These are phyloP conservation scores for Chaetodon trifasciatus DNA, from an alignment of 2,797 vertebrate genomes.

Conservation along the genomic window DNA sequence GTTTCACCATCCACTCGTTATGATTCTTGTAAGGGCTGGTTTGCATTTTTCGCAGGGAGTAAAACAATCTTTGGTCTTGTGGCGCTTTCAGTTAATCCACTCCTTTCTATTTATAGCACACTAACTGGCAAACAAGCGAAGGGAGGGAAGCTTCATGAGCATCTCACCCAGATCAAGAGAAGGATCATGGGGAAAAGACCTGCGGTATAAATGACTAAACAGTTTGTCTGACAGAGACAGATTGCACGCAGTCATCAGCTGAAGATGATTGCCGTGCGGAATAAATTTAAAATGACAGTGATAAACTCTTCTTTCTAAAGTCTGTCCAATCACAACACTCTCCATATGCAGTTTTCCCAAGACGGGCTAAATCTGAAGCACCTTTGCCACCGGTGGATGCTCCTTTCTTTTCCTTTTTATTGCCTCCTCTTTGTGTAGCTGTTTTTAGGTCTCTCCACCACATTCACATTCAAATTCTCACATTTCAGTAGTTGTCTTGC, in stretches of 20 bases:
- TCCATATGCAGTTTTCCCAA: not conserved
- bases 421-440: not conserved
- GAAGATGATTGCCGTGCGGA: not conserved
- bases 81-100: constrained; percentile 32
- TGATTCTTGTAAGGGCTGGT: not conserved
- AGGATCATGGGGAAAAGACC: constrained; percentile 2
- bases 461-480: constrained; percentile 3
- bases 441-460: not conserved
- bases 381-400: not conserved
- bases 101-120: constrained; percentile 35
- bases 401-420: not conserved
- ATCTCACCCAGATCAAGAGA: constrained; percentile 3
- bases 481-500: not conserved
- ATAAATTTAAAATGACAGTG: not conserved
- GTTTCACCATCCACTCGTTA: not conserved
- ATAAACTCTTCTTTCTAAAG: not conserved
- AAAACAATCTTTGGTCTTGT: not conserved
- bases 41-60: not conserved
- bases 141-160: constrained; percentile 2
- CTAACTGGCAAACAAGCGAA: constrained; percentile 16
- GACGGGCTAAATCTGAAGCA: not conserved
- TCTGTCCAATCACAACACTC: not conserved
- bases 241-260: not conserved
- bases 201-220: not conserved
- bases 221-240: not conserved